A percentile compares a stretch with the other conserved stretches of the same genome.
Conservation (phyloP, 1,140 invertebrate species). For the Drosophila tani region DNA sequence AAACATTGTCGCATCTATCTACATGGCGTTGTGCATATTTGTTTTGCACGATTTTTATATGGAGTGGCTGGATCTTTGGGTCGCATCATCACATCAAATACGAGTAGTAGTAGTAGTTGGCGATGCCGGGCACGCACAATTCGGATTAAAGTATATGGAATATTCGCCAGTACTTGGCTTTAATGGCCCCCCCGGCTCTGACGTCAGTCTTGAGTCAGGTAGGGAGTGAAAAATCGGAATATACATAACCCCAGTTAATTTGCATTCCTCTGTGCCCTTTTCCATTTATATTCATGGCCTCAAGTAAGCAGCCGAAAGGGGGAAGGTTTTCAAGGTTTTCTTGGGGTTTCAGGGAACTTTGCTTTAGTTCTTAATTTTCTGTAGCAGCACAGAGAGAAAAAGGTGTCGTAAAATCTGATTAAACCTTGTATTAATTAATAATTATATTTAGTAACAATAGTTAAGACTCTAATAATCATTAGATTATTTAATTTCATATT, state of each 20-base stretch:
- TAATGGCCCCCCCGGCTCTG: constrained; percentile 31
- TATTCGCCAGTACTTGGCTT: constrained; percentile 38
- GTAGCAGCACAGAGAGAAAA: background rate
- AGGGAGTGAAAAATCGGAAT: constrained; percentile 24
- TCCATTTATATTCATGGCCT: constrained; percentile 24
- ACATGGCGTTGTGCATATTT: constrained; percentile 55
- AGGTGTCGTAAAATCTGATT: no score
- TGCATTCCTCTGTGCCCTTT: constrained; percentile 24
- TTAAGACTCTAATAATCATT: no score
- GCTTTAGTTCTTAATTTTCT: background rate
- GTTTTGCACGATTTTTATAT: constrained; percentile 55
- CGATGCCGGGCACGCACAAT: constrained; percentile 48
- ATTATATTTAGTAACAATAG: no score
- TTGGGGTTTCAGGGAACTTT: constrained; percentile 5
- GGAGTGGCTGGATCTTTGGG: constrained; percentile 13
- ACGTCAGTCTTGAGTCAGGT: constrained; percentile 46
- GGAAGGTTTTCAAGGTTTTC: constrained; percentile 11
- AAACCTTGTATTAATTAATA: no score
- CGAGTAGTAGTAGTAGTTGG: constrained; percentile 12
- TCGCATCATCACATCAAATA: constrained; percentile 12
- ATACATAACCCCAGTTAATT: constrained; percentile 26
- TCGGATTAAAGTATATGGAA: constrained; percentile 55
- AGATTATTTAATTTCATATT: no score
- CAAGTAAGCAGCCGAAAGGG: constrained; percentile 1
- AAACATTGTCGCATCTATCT: constrained; percentile 63